These are phyloP conservation scores for Misgurnus mizolepis DNA, from an alignment of 2,113 vertebrate genomes.

Conservation along the genomic window DNA sequence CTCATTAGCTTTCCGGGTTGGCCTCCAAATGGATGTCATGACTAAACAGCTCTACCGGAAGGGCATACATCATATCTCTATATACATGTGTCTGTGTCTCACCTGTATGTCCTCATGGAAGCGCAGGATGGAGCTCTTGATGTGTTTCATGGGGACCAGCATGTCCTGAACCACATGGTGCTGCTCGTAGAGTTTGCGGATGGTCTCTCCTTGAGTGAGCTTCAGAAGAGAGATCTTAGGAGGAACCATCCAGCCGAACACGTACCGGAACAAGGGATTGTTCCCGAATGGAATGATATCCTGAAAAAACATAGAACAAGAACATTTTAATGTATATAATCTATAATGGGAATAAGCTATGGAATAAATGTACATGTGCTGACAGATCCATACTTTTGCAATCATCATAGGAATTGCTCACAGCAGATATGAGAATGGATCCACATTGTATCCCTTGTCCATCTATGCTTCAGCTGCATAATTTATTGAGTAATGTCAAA, in stretches of 20 bases:
- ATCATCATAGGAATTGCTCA: background rate
- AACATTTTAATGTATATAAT: background rate
- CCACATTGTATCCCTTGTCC: background rate
- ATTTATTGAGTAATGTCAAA: conserved; percentile 68
- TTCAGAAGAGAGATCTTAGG: conserved; percentile 97
- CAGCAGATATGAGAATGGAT: too few relatives aligned
- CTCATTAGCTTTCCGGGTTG: too few relatives aligned
- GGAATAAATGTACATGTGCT: conserved; percentile 4
- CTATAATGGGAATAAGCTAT: background rate
- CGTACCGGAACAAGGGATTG: conserved; percentile 87
- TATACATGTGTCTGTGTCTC: conserved; percentile 55
- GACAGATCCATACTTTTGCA: conserved; percentile 17
- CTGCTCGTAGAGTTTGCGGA: conserved; percentile 91
- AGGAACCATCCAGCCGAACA: conserved; percentile 98
- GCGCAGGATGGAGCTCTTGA: conserved; percentile 80
- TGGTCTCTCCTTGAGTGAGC: conserved; percentile 95
- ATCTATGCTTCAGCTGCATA: conserved; percentile 60
- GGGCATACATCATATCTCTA: too few relatives aligned
- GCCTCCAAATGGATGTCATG: too few relatives aligned
- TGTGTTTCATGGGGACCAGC: conserved; percentile 90
- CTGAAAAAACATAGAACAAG: conserved; percentile 65
- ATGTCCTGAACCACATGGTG: conserved; percentile 98
- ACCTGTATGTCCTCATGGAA: conserved; percentile 90
- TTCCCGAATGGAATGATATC: conserved; percentile 99
- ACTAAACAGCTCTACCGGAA: too few relatives aligned